These are phyloP conservation scores for Tamandua tetradactyla DNA, from an alignment of 2,797 vertebrate genomes.

Conservation along the genomic window DNA sequence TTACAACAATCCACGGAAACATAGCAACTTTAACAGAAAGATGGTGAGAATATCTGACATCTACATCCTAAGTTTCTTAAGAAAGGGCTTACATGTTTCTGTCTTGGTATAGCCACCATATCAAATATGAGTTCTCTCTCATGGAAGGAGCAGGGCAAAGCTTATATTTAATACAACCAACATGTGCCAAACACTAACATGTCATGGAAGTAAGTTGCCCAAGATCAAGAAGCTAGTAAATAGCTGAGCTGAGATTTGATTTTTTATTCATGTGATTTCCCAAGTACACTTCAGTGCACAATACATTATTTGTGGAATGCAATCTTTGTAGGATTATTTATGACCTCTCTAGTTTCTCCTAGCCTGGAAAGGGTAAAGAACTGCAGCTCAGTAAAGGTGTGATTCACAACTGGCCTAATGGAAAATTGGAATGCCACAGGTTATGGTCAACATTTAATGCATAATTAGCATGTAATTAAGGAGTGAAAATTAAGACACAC, in stretches of 20 bases:
- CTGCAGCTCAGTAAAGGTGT: background rate
- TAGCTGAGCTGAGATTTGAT: background rate
- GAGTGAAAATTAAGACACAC: slow-evolving; percentile 22
- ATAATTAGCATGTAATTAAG: slow-evolving; percentile 49
- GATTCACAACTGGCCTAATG: slow-evolving; percentile 11
- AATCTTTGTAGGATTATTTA: background rate
- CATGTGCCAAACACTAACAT: background rate
- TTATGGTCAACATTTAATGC: slow-evolving; percentile 21
- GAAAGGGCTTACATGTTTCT: background rate
- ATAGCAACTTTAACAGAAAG: background rate
- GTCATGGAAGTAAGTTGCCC: background rate
- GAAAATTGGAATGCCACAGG: background rate
- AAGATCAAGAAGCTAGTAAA: background rate
- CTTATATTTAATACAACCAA: background rate
- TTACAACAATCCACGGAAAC: background rate
- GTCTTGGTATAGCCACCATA: background rate
- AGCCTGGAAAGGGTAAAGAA: background rate
- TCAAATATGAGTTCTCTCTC: background rate
- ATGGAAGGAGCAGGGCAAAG: background rate
- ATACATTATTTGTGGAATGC: background rate
- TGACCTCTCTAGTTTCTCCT: background rate
- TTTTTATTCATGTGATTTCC: background rate
- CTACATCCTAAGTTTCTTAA: background rate
- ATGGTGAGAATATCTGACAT: background rate
- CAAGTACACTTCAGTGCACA: background rate